Conservation (phyloP, 2,113 vertebrate species). For the Sorex araneus region DNA sequence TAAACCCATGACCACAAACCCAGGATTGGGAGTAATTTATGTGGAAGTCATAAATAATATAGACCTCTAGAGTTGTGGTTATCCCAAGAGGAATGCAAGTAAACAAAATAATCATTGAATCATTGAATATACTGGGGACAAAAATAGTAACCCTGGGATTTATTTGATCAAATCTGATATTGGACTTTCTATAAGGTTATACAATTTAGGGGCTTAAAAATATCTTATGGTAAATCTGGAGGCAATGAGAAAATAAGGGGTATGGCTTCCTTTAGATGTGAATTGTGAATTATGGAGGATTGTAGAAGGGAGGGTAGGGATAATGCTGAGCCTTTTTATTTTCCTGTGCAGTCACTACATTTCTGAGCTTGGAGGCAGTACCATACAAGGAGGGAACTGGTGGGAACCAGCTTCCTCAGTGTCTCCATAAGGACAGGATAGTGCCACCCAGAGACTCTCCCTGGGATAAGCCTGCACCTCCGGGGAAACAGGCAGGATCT, state of each 20-base stretch:
- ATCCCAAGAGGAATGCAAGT: not conserved
- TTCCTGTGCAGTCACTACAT: not conserved
- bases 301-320: not conserved
- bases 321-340: not conserved
- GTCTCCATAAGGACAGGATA: not conserved
- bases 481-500: not conserved
- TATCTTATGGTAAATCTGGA: not conserved
- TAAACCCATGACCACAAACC: slow-evolving; percentile 5
- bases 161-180: not conserved
- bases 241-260: not conserved
- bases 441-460: not conserved
- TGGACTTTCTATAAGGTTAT: not conserved
- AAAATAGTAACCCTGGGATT: slow-evolving; percentile 26
- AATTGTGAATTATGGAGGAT: slow-evolving; percentile 22
- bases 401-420: not conserved
- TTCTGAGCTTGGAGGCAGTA: not conserved
- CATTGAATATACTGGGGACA: slow-evolving; percentile 2
- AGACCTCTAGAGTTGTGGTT: not conserved
- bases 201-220: slow-evolving; percentile 17
- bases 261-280: not conserved
- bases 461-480: not conserved
- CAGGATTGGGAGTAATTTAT: not conserved
- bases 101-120: slow-evolving; percentile 42
- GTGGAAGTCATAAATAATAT: slow-evolving; percentile 33
- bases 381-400: no score